These are phyloP conservation scores for Crocidura indochinensis DNA, from an alignment of 2,797 vertebrate species.

Conservation along the genomic window DNA sequence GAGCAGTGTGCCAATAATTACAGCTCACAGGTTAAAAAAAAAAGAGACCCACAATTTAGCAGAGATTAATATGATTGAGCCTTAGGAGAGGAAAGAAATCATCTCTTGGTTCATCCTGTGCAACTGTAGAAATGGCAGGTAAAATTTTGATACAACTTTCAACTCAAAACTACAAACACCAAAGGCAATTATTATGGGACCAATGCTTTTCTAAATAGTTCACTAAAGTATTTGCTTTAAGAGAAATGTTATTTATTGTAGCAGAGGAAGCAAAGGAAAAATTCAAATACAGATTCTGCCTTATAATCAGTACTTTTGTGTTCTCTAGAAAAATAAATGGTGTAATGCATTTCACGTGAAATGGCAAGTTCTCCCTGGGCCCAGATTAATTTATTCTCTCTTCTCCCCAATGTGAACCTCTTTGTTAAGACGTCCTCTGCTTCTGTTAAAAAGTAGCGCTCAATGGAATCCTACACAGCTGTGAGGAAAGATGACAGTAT, in stretches of 20 bases:
- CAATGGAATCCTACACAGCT: too few relatives aligned
- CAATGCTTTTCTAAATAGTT: conserved; percentile 14
- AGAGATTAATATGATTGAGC: not conserved
- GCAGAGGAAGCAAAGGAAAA: conserved; percentile 29
- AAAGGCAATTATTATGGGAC: not conserved
- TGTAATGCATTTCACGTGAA: not conserved
- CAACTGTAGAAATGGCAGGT: not conserved
- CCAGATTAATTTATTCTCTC: not conserved
- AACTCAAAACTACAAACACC: conserved; percentile 4
- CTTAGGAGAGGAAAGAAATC: not conserved
- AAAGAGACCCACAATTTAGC: not conserved
- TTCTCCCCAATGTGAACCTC: not conserved
- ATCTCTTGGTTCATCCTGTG: not conserved
- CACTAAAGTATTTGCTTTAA: conserved; percentile 10
- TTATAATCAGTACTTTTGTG: not conserved
- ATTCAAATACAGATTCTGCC: not conserved
- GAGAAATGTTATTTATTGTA: not conserved
- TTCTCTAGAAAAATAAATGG: not conserved
- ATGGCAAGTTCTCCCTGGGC: too few relatives aligned
- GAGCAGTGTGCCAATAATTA: not conserved
- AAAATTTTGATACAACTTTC: not conserved
- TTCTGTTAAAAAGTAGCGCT: not conserved
- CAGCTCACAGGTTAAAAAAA: not conserved
- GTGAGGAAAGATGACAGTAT: too few relatives aligned
- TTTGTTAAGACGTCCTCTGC: not conserved